Evolutionary conservation across 2,797 vertebrate species (phyloP).

Genomic region (Dromococcyx pavoninus): DNA sequence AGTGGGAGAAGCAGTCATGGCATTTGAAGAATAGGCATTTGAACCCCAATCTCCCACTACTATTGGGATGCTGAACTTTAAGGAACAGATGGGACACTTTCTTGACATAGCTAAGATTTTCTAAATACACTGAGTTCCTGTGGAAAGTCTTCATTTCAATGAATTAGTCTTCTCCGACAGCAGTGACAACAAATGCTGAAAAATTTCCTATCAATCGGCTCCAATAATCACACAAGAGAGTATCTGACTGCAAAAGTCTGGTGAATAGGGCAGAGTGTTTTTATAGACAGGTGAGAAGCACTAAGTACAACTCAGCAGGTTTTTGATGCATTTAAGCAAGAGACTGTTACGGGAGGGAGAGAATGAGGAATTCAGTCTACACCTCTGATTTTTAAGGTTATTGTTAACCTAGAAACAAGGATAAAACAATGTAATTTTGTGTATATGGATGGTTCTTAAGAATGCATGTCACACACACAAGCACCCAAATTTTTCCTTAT

Average conservation of each 20-base stretch:
- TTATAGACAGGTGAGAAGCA: neutral
- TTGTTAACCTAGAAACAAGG: neutral
- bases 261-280: neutral
- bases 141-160: neutral
- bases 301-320: neutral
- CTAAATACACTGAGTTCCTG: neutral
- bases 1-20: neutral
- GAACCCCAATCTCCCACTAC: neutral
- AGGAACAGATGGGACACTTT: neutral
- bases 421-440: fast-evolving
- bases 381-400: neutral
- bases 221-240: neutral
- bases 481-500: fast-evolving
- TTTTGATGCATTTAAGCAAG: neutral
- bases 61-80: neutral
- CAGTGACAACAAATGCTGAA: neutral
- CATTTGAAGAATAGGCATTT: neutral
- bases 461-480: neutral
- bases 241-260: neutral
- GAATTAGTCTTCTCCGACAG: slow-evolving; percentile 3
- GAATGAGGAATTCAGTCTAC: neutral
- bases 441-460: neutral
- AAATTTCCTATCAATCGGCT: neutral
- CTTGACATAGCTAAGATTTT: neutral
- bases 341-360: neutral